Conservation (phyloP, 2,113 vertebrate species). For the Actenoides hombroni region DNA sequence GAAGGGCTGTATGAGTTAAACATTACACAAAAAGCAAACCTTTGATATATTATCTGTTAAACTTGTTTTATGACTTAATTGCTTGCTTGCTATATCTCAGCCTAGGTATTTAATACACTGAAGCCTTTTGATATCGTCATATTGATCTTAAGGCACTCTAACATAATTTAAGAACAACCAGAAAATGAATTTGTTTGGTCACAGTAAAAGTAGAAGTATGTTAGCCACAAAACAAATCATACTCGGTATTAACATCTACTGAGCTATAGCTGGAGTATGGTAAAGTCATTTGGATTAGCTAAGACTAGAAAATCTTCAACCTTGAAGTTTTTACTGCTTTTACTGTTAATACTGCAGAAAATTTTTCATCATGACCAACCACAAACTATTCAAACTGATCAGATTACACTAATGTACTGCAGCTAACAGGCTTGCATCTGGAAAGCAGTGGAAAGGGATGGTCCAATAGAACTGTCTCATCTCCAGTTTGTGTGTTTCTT, state of each 20-base stretch:
- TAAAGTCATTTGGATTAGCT: conserved; percentile 30
- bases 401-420: background rate
- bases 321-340: conserved; percentile 21
- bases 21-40: background rate
- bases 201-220: background rate
- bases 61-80: background rate
- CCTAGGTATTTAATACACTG: background rate
- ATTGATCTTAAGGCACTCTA: background rate
- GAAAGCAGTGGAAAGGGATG: background rate
- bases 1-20: background rate
- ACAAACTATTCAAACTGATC: background rate
- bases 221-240: conserved; percentile 18
- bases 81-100: background rate
- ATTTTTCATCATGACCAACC: background rate
- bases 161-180: background rate
- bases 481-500: background rate
- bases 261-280: background rate
- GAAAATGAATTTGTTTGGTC: conserved; percentile 25
- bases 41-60: conserved; percentile 12
- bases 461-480: background rate
- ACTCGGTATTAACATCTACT: background rate
- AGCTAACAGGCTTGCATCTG: background rate
- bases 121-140: background rate
- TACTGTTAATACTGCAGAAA: conserved; percentile 13
- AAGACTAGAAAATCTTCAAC: conserved; percentile 4